Evolutionary conservation across 2,797 vertebrate species (phyloP).

Genomic region (Arrhamphus sclerolepis): DNA sequence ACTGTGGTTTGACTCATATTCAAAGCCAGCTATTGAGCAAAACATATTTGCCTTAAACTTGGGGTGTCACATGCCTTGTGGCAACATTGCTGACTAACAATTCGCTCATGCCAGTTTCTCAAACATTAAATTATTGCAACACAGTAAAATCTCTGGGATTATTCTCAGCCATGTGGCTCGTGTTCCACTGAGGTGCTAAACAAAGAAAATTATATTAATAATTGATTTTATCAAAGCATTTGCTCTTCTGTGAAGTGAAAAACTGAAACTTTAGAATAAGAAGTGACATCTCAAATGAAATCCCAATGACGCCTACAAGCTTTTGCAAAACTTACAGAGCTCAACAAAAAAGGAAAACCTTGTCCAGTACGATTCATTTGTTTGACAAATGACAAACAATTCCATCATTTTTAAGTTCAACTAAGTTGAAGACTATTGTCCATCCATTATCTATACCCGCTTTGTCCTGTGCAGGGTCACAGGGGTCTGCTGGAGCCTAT

Average conservation of each 20-base stretch:
- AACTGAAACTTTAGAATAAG: not conserved
- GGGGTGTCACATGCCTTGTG: slow-evolving; percentile 33
- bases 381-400: too few species aligned
- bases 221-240: not conserved
- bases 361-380: too few species aligned
- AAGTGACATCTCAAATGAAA: not conserved
- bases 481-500: too few species aligned
- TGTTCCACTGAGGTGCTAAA: not conserved
- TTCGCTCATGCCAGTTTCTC: slow-evolving; percentile 25
- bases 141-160: not conserved
- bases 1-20: slow-evolving; percentile 20
- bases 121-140: not conserved
- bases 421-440: too few species aligned
- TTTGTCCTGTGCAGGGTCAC: too few species aligned
- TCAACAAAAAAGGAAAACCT: too few species aligned
- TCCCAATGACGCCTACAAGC: too few species aligned
- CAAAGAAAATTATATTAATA: not conserved
- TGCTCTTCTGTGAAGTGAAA: not conserved
- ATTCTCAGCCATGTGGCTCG: not conserved
- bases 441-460: too few species aligned
- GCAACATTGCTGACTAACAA: slow-evolving; percentile 38
- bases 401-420: too few species aligned
- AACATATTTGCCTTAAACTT: slow-evolving; percentile 35
- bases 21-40: slow-evolving; percentile 43
- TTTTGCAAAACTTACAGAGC: not conserved